Evolutionary conservation across 2,888 invertebrate genomes (phyloP), one percentile per base, ranked within the genome.

Genomic region (Stegana nigrithorax): DNA sequence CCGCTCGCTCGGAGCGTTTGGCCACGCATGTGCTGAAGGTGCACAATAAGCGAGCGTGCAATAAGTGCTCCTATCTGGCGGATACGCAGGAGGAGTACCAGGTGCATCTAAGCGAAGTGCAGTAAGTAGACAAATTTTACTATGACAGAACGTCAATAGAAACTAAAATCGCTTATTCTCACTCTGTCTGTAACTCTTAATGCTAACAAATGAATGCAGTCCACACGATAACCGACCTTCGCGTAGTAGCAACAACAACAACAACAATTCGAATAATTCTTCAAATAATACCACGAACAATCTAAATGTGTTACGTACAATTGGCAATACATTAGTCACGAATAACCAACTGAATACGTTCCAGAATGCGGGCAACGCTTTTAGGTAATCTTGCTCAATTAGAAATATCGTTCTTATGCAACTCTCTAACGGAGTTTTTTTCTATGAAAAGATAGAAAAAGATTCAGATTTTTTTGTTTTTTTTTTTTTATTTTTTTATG

Each of bases 21-120:
- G 92, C 95, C 67, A 95, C 95, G 6, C 96, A 96, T 86, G 94
- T 95, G 59, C 88, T 93, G 71, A 95, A 95, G 86, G 95, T 96
- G 67, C 96, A 96, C 87, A 95, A 95, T 86, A 95, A 95, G 86
- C 90, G 94, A 77, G 92, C 94, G 29, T 96, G 96, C 87, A 92
- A 92, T 77, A 93, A 94, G 86, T 96, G 96, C 84, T 91, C 91
- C 74, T 95, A 92, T 87, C 88, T 95, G 67, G 94, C 93, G 4
- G 95, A 96, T 82, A 94, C 94, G 81, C 91, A 91, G 74, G 89
- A 90, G 47, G 92, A 93, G 84, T 89, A 94, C 65, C 91, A 91
- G 72, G 87, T 89, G 45, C 96, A 96, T 86, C 91, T 93, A 83
- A 89, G 90, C 73, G 92, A 92, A 83, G 90, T 90, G 70, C 92